These are phyloP conservation scores for Chloroceryle amazona DNA, from an alignment of 2,797 vertebrate species.

Conservation along the genomic window DNA sequence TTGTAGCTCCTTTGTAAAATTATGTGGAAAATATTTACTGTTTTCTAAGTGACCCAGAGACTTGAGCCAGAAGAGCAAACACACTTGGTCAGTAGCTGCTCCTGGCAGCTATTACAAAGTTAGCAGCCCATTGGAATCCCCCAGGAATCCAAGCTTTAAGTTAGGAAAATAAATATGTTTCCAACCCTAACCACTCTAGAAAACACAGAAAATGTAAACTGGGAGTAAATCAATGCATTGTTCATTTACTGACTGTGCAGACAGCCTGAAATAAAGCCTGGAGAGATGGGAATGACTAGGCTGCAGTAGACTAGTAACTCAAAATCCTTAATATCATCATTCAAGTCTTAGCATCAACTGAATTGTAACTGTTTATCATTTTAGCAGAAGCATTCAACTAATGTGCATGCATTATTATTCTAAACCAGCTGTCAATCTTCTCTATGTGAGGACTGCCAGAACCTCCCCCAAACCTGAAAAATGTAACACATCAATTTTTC, in stretches of 20 bases:
- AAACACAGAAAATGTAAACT: background rate
- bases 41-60: background rate
- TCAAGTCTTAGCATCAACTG: background rate
- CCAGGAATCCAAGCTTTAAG: constrained; percentile 11
- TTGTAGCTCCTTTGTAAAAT: constrained; percentile 1
- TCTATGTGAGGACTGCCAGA: background rate
- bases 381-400: background rate
- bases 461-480: constrained; percentile 35
- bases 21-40: background rate
- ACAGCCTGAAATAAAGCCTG: constrained; percentile 28
- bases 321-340: background rate
- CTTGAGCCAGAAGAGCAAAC: background rate
- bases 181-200: constrained; percentile 16
- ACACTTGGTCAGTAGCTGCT: constrained; percentile 38
- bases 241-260: background rate
- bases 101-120: constrained; percentile 19
- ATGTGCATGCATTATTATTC: background rate
- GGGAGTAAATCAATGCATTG: constrained; percentile 2
- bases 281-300: background rate
- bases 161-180: constrained; percentile 43
- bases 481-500: constrained; percentile 16
- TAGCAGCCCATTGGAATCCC: constrained; percentile 41
- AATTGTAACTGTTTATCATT: constrained; percentile 28
- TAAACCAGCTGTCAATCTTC: constrained; percentile 2
- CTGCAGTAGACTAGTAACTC: background rate